These are phyloP conservation scores for Hybognathus amarus DNA, from an alignment of 2,797 vertebrate species.

Conservation along the genomic window DNA sequence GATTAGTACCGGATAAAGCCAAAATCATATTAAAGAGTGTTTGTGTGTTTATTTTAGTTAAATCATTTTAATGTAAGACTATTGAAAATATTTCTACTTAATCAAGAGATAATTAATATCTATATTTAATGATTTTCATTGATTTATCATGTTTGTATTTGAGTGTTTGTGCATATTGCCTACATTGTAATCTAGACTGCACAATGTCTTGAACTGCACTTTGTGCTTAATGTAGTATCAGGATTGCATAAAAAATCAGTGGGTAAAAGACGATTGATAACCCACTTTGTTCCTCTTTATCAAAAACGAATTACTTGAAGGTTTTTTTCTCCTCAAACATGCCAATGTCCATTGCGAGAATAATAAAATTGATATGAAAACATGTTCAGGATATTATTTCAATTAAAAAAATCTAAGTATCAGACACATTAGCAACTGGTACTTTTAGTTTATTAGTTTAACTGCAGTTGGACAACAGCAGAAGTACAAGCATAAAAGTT, in stretches of 20 bases:
- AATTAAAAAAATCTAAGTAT: neutral
- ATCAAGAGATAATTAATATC: conserved; percentile 49
- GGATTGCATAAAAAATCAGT: neutral
- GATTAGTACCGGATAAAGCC: neutral
- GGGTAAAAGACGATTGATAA: neutral
- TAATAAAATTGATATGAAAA: neutral
- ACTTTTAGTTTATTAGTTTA: conserved; percentile 92
- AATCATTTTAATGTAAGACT: conserved; percentile 46
- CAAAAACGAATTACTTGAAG: neutral
- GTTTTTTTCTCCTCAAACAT: neutral
- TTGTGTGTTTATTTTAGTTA: conserved; percentile 51
- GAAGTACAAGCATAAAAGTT: conserved; percentile 96
- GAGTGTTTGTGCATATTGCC: conserved; percentile 34
- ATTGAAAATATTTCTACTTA: conserved; percentile 65
- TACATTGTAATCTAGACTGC: neutral
- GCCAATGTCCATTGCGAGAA: neutral
- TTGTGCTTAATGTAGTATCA: neutral
- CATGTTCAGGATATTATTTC: neutral
- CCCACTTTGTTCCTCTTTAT: neutral
- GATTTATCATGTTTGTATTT: conserved; percentile 48
- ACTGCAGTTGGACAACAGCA: conserved; percentile 92
- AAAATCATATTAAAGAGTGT: conserved; percentile 48
- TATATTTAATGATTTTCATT: conserved; percentile 56
- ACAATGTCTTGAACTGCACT: conserved; percentile 7
- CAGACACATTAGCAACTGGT: conserved; percentile 57